Conservation (phyloP, 2,888 invertebrate genomes). For the Thereva unica region DNA sequence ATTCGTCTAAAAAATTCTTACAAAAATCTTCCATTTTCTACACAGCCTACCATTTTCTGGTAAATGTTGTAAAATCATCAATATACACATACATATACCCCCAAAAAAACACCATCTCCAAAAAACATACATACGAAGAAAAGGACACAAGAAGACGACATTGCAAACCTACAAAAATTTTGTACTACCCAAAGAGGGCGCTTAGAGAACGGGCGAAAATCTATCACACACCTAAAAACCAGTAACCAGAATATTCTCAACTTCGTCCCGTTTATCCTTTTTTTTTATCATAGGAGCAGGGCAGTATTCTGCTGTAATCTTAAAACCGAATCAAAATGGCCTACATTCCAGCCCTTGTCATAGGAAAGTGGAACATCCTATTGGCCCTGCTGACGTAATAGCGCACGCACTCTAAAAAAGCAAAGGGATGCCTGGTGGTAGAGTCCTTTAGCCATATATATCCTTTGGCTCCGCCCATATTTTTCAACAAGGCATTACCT, state of each 20-base stretch:
- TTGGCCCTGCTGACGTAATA: conserved; percentile 43
- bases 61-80: too few species aligned
- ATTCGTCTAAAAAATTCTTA: too few species aligned
- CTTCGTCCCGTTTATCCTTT: not conserved
- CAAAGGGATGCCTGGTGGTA: conserved; percentile 9
- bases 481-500: not conserved
- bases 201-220: too few species aligned
- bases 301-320: conserved; percentile 3
- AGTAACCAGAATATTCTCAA: not conserved
- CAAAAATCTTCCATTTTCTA: too few species aligned
- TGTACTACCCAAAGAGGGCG: too few species aligned
- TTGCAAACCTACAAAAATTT: too few species aligned
- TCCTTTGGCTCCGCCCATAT: conserved; percentile 43
- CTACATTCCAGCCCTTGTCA: conserved; percentile 43
- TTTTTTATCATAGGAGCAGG: conserved; percentile 8
- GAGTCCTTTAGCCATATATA: conserved; percentile 16
- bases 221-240: too few species aligned
- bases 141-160: too few species aligned
- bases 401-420: conserved; percentile 43
- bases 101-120: too few species aligned
- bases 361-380: conserved; percentile 45
- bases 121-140: too few species aligned
- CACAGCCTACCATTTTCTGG: too few species aligned
- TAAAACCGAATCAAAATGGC: conserved; percentile 46
- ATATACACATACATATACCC: too few species aligned